Evolutionary conservation across 2,113 vertebrate genomes (phyloP), one percentile per base, ranked within the genome.

Genomic region (human (Homo sapiens)): DNA sequence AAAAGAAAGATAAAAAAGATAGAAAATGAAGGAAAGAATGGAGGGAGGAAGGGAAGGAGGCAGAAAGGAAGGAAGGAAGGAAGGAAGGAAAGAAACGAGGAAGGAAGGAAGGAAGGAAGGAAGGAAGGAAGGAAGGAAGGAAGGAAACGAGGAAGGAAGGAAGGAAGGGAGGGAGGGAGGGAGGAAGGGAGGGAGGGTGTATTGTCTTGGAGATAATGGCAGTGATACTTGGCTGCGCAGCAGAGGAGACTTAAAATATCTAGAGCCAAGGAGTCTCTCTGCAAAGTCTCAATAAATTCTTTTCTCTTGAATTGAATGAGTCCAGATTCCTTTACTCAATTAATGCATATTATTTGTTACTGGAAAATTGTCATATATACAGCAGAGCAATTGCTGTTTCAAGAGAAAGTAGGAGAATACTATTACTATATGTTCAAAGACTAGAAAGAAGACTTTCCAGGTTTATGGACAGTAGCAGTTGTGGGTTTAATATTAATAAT

Each of bases 31-130:
- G 20, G 20, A 12, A 89, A 9, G 0, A 23, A 16, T 25, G 30
- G 3, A 20, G 23, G 16, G 20, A 90, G 5, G 3, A 32, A 75
- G 27, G n/a, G 1, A 52, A 17, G 52, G 16, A 52, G 52, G 4
- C 5, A 52, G 1, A 16, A 16, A 93, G 16, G 8, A 8, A 50
- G 2, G 3, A 8, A n/a, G 22, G 6, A 5, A 43, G 11, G 0
- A 1, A 43, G n/a, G 3, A 16, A 32, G 35, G 45, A 7, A 12
- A 0, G 11, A 16, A 48, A 35, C 8, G 18, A 38, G 11, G 35
- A 16, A 35, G 12, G 23, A 2, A 50, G 5, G 14, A 8, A 75
- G 8, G 11, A 9, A 9, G 14, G 10, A 4, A n/a, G 23, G 12
- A 10, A 50, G 5, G 14, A 8, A 75, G 8, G 11, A 9, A 9